Percentiles rank a stretch among this genome's conserved stretches.
Evolutionary conservation across 1,140 invertebrate species (phyloP).

Genomic region (Chrysopa pallens): DNA sequence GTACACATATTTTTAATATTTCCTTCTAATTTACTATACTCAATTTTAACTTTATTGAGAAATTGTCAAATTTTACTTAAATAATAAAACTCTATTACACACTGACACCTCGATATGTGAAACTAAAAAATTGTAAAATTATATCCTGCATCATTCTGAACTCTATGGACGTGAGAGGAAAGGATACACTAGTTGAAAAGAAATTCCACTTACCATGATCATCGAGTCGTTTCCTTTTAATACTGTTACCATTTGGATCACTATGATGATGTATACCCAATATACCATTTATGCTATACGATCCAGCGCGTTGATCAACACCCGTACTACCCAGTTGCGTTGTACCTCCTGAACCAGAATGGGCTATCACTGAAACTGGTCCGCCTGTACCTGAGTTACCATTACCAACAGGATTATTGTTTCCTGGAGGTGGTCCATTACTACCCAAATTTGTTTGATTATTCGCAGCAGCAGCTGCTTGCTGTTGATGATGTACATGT

Average conservation of each 20-base stretch:
- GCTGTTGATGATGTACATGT: constrained; percentile 62
- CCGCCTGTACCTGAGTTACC: constrained; percentile 24
- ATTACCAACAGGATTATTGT: constrained; percentile 10
- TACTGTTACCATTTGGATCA: constrained; percentile 48
- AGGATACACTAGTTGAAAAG: too few relatives aligned
- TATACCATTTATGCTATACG: constrained; percentile 92
- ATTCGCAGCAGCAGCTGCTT: constrained; percentile 28
- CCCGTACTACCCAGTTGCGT: constrained; percentile 19
- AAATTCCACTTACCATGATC: constrained; percentile 34
- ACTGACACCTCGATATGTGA: too few relatives aligned
- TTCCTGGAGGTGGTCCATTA: constrained; percentile 17
- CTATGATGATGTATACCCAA: constrained; percentile 64
- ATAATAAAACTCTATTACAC: too few relatives aligned
- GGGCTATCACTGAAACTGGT: constrained; percentile 43
- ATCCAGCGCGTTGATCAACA: constrained; percentile 33
- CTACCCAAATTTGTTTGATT: constrained; percentile 23
- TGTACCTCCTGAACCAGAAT: constrained; percentile 34
- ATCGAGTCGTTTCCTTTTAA: constrained; percentile 53
- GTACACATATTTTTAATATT: too few relatives aligned
- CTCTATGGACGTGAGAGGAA: too few relatives aligned
- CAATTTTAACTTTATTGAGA: too few relatives aligned
- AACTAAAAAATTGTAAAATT: too few relatives aligned
- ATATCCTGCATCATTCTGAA: too few relatives aligned
- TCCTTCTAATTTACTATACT: too few relatives aligned
- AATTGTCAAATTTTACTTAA: too few relatives aligned